Evolutionary conservation across 2,113 vertebrate species (phyloP).

Genomic region (Sylvilagus bachmani): DNA sequence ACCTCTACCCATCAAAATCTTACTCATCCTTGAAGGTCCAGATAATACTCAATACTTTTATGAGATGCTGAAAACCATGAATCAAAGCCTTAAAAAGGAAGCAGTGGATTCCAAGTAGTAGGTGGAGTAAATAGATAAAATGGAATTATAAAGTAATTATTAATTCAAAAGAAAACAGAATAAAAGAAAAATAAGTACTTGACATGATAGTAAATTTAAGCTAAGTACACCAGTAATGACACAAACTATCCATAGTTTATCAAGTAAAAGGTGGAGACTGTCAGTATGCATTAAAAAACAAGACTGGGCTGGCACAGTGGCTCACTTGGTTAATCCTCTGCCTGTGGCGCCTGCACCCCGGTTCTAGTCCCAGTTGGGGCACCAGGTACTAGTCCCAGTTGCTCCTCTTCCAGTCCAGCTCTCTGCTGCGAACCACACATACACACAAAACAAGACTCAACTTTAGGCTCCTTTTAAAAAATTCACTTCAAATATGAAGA

Average conservation of each 20-base stretch:
- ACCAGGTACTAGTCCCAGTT: no score
- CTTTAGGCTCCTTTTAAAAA: background rate
- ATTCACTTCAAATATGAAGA: constrained; percentile 3
- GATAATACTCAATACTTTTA: background rate
- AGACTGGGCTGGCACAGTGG: no score
- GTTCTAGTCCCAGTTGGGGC: no score
- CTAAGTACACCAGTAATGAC: background rate
- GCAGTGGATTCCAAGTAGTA: background rate
- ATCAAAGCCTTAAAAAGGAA: background rate
- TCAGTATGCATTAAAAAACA: background rate
- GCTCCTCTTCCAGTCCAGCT: no score
- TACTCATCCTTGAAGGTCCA: background rate
- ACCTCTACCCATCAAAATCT: background rate
- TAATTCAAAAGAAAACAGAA: background rate
- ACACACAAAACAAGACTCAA: background rate
- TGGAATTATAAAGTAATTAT: background rate
- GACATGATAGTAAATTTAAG: background rate
- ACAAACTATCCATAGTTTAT: background rate
- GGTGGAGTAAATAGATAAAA: background rate
- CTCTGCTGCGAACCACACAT: no score
- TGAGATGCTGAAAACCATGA: background rate
- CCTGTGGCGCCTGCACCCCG: no score
- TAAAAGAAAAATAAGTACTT: background rate
- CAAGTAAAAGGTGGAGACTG: background rate
- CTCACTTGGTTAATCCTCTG: no score